Evolutionary conservation across 2,113 vertebrate species (phyloP).

Genomic region (Cairina moschata): DNA sequence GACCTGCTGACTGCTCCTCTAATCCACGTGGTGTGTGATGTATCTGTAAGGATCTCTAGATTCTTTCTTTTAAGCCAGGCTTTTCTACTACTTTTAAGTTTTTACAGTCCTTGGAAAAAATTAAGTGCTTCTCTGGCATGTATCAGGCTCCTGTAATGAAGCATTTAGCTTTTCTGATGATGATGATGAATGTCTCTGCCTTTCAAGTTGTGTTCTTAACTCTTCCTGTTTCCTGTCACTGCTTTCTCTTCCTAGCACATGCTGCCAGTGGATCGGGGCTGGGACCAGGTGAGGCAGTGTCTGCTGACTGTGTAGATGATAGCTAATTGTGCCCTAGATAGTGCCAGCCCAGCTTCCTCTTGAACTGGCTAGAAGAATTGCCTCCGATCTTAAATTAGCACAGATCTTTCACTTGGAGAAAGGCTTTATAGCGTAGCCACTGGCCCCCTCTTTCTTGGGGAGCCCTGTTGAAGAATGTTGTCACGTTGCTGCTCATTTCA

Average conservation of each 20-base stretch:
- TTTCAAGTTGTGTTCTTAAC: constrained; percentile 56
- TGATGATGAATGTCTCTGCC: constrained; percentile 39
- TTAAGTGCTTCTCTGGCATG: constrained; percentile 1
- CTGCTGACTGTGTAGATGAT: constrained; percentile 14
- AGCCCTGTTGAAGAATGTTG: background rate
- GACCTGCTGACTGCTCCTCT: background rate
- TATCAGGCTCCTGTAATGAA: background rate
- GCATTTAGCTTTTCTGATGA: constrained; percentile 32
- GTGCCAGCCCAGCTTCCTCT: constrained; percentile 32
- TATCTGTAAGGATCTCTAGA: background rate
- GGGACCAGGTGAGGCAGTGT: constrained; percentile 84
- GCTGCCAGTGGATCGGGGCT: constrained; percentile 82
- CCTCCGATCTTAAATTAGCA: background rate
- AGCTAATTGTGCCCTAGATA: background rate
- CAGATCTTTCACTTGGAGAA: background rate
- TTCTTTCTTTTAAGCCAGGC: background rate
- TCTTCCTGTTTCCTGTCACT: constrained; percentile 73
- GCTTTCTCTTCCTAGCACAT: constrained; percentile 85
- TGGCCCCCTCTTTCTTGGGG: background rate
- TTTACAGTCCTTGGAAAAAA: background rate
- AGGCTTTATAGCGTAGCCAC: background rate
- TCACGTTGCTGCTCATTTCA: background rate
- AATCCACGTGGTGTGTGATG: background rate
- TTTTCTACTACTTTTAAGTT: background rate
- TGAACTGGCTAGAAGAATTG: background rate